Percentiles rank a stretch among this genome's conserved stretches.
These are phyloP conservation scores for Lysiphlebus fabarum DNA, from an alignment of 1,140 invertebrate species.

Conservation along the genomic window DNA sequence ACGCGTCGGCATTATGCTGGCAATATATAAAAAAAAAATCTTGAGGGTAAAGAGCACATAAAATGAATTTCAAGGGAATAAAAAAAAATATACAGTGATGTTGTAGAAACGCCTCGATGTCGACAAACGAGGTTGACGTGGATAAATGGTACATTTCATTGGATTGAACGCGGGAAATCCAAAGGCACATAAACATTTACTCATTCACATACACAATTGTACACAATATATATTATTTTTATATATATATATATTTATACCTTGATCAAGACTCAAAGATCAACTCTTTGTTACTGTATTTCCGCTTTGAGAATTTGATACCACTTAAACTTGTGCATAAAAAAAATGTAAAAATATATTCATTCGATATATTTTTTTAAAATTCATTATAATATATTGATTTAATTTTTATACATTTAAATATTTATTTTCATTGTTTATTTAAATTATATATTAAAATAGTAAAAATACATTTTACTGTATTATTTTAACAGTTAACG, in stretches of 20 bases:
- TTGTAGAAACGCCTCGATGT: conserved; percentile 34
- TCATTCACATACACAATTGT: conserved; percentile 37
- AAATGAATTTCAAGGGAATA: conserved; percentile 24
- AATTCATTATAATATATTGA: no score
- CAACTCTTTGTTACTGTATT: no score
- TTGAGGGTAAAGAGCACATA: conserved; percentile 28
- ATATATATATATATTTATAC: conserved; percentile 9
- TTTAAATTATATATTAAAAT: background rate
- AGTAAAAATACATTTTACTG: background rate
- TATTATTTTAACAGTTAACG: conserved; percentile 1
- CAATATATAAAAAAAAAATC: conserved; percentile 31
- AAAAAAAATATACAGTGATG: conserved; percentile 33
- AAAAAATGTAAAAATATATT: no score
- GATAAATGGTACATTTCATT: conserved; percentile 50
- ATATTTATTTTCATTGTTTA: no score
- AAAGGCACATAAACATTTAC: no score
- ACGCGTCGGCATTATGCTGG: conserved; percentile 7
- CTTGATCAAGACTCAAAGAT: no score
- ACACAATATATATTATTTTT: background rate
- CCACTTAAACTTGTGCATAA: no score
- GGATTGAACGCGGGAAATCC: conserved; percentile 33
- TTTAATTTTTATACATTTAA: no score
- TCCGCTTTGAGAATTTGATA: no score
- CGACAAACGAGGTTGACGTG: conserved; percentile 52
- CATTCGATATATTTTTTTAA: no score